Evolutionary conservation across 2,888 invertebrate species (phyloP).

Genomic region (Drepana falcataria): DNA sequence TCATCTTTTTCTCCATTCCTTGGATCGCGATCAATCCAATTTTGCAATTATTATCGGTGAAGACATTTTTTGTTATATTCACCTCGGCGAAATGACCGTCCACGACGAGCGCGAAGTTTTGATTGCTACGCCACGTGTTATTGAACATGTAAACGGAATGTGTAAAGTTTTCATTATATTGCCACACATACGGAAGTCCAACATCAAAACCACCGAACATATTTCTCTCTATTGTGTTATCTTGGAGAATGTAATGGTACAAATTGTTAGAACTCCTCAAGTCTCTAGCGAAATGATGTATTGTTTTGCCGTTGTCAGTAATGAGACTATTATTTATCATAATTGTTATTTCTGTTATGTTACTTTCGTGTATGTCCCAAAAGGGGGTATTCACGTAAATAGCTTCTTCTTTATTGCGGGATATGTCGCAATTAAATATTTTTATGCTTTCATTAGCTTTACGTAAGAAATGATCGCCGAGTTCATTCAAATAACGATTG

Average conservation of each 20-base stretch:
- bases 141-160: constrained; percentile 93
- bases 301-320: constrained; percentile 91
- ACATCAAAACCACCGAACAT: constrained; percentile 92
- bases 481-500: constrained; percentile 90
- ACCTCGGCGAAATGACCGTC: constrained; percentile 95
- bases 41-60: constrained; percentile 91
- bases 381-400: constrained; percentile 89
- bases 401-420: constrained; percentile 88
- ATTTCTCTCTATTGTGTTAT: constrained; percentile 92
- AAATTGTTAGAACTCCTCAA: constrained; percentile 97
- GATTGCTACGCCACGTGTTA: constrained; percentile 92
- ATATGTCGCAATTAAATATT: constrained; percentile 88
- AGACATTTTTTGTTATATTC: constrained; percentile 91
- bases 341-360: constrained; percentile 93
- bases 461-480: constrained; percentile 90
- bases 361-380: constrained; percentile 91
- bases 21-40: constrained; percentile 87
- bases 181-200: constrained; percentile 95
- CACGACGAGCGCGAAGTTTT: constrained; percentile 89
- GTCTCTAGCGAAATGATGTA: constrained; percentile 94
- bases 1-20: constrained; percentile 98
- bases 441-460: constrained; percentile 93
- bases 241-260: constrained; percentile 95
- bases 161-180: constrained; percentile 95
- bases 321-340: constrained; percentile 92